Base-by-base conservation (phyloP, 2,888 invertebrate genomes). In the Steromphala cineraria region DNA sequence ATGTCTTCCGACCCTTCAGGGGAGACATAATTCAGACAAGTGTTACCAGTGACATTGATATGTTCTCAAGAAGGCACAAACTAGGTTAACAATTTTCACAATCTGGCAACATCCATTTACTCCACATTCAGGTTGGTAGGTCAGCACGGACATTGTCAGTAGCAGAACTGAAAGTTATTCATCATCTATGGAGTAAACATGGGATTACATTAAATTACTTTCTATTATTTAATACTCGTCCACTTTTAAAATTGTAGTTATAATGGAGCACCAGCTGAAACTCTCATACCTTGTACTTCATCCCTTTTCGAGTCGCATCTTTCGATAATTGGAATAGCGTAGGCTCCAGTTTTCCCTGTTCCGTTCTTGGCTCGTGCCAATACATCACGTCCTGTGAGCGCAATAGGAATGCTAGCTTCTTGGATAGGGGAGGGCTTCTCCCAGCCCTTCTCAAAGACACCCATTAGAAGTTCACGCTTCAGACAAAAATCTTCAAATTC, bases 401-500 rank as follows among this genome's bases (percentile, higher is more conserved):
- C 99, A 92, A 99, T 98, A 84, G 99, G 99, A 94, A 99, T 99
- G 93, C 99, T 97, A 92, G 93, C 93, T 83, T 94, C 99, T 95
- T 99, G 99, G 95, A 99, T 99, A 46, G 99, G 99, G 84, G 98
- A 98, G 80, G 99, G 99, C 94, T 98, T 98, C 94, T 99, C 99
- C 99, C 94, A 99, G 83, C 99, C 99, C 94, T 99, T 99, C 94
- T 99, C 99, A 94, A 99, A 99, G 93, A 99, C 99, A 88, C 99
- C 99, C 99, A 99, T 99, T 90, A 99, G 95, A 91, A 99, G 95
- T 95, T 98, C 98, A 90, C 99, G 95, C 94, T 98, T 98, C 89
- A 99, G 95, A 94, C 99, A 99, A 94, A 98, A 99, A 94, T 99
- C 99, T 95, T 99, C 99, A 95, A 99, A 99, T 94, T 99, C 99